These are phyloP conservation scores for Loripinus fragilis DNA, from an alignment of 2,888 invertebrate genomes.

Conservation along the genomic window DNA sequence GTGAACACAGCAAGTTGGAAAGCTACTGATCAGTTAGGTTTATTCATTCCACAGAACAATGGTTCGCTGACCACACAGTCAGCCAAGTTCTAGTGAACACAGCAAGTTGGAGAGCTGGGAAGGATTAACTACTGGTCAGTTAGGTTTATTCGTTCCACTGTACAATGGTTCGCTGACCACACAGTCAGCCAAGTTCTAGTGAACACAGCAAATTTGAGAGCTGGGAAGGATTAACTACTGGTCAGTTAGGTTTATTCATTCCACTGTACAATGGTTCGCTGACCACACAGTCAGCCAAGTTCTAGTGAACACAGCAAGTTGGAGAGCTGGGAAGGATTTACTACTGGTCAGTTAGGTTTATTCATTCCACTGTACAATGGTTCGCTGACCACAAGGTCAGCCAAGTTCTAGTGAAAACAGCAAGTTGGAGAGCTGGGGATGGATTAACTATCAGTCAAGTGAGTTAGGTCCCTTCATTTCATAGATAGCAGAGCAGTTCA, in stretches of 20 bases:
- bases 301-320: conserved; percentile 38
- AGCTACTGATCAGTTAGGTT: no score
- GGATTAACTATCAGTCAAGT: no score
- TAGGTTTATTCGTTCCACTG: no score
- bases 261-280: conserved; percentile 48
- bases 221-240: conserved; percentile 48
- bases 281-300: conserved; percentile 39
- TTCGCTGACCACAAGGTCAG: no score
- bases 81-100: conserved; percentile 35
- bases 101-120: conserved; percentile 43
- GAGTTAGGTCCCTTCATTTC: no score
- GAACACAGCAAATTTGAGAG: conserved; percentile 41
- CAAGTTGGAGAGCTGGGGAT: no score
- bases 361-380: no score
- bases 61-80: conserved; percentile 39
- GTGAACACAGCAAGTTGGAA: no score
- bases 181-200: conserved; percentile 35
- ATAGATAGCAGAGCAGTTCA: conserved; percentile 52
- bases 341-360: conserved; percentile 51
- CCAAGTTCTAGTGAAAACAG: no score
- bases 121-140: conserved; percentile 52
- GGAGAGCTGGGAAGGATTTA: conserved; percentile 45
- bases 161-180: conserved; percentile 44
- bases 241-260: conserved; percentile 50
- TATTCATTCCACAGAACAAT: conserved; percentile 58